A percentile compares a stretch with the other conserved stretches of the same genome.
These are phyloP conservation scores for Leptocoma aspasia DNA, from an alignment of 2,113 vertebrate species.

Conservation along the genomic window DNA sequence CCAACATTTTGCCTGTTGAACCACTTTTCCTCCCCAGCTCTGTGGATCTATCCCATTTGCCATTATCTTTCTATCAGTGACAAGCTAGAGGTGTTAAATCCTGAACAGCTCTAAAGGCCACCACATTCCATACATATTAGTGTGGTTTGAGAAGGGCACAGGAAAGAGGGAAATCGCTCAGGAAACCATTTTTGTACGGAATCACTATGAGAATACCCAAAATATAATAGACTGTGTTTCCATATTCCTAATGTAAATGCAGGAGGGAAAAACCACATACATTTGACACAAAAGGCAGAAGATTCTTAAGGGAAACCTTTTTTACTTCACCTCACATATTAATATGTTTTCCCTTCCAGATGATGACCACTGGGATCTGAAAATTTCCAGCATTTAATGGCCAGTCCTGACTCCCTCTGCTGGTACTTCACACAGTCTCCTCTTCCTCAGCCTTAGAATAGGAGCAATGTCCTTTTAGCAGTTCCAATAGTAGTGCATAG, in stretches of 20 bases:
- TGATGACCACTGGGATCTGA: not conserved
- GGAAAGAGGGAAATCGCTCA: not conserved
- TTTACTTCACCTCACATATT: not conserved
- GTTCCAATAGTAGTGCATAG: not conserved
- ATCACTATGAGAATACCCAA: not conserved
- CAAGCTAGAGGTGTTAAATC: not conserved
- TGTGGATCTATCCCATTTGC: not conserved
- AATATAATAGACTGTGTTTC: not conserved
- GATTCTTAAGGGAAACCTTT: not conserved
- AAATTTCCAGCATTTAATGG: not conserved
- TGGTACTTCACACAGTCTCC: not conserved
- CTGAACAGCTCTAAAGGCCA: not conserved
- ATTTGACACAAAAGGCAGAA: not conserved
- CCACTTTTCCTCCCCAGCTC: not conserved
- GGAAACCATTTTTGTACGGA: not conserved
- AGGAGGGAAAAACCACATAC: not conserved
- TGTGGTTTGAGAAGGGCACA: not conserved
- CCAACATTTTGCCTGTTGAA: not conserved
- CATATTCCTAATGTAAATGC: not conserved
- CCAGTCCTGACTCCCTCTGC: not conserved
- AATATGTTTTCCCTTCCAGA: not conserved
- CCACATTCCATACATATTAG: not conserved
- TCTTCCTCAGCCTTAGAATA: not conserved
- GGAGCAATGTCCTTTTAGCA: not conserved
- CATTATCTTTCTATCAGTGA: not conserved